Percentiles rank a stretch among this genome's conserved stretches.
Conservation (phyloP, 2,113 vertebrate genomes). For the Hyla sarda region DNA sequence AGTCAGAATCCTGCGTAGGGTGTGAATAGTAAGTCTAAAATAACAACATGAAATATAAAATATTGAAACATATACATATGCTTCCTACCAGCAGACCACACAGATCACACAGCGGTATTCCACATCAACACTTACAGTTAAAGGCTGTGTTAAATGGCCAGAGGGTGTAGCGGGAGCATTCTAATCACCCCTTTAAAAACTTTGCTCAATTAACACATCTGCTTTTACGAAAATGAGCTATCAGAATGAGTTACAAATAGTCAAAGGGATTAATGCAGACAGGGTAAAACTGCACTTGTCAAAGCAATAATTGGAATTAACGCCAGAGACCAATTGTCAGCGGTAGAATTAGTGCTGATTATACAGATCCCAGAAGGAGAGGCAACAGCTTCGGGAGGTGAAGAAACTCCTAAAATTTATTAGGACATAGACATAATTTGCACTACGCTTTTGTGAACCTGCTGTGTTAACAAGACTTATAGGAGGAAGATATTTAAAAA, state of each 20-base stretch:
- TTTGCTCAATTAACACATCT: conserved; percentile 72
- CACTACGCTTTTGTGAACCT: conserved; percentile 31
- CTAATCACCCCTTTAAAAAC: conserved; percentile 72
- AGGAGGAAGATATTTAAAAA: conserved; percentile 21
- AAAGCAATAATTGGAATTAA: conserved; percentile 71
- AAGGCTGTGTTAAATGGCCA: conserved; percentile 58
- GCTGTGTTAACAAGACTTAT: conserved; percentile 42
- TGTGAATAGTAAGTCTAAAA: conserved; percentile 46
- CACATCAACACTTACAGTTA: conserved; percentile 57
- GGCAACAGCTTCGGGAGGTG: conserved; percentile 56
- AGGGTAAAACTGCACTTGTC: conserved; percentile 69
- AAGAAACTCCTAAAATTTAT: conserved; percentile 54
- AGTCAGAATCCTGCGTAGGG: not conserved
- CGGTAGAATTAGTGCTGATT: conserved; percentile 58
- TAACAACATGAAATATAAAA: conserved; percentile 36
- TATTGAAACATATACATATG: conserved; percentile 30
- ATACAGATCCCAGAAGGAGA: conserved; percentile 59
- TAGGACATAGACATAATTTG: conserved; percentile 54
- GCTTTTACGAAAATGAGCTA: conserved; percentile 71
- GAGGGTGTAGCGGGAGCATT: conserved; percentile 63
- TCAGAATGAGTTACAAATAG: conserved; percentile 70
- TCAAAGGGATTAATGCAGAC: conserved; percentile 62
- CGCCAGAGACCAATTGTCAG: conserved; percentile 65
- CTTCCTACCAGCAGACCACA: conserved; percentile 45
- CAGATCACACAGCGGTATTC: conserved; percentile 43